Conservation (phyloP, 37 sponge, comb jelly and placozoan species). For the Hexactinellida sp. region DNA sequence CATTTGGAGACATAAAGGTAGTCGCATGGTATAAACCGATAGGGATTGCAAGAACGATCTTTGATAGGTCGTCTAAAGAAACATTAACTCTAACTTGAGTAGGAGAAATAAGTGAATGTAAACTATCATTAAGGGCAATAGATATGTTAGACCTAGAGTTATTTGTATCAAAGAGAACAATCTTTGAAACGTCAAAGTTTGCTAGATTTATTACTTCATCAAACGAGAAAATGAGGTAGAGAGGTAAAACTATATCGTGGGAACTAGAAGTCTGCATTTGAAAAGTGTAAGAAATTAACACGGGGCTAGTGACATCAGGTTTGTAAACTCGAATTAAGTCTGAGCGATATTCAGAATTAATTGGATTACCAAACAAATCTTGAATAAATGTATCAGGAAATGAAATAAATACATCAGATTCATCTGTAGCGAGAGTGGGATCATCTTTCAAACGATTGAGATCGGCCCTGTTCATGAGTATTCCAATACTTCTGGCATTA, state of each 20-base stretch:
- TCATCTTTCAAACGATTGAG: neutral
- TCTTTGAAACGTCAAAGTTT: slow-evolving; percentile 19
- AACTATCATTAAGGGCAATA: slow-evolving; percentile 19
- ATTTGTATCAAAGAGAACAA: slow-evolving; percentile 27
- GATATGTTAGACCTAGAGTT: neutral
- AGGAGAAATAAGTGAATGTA: neutral
- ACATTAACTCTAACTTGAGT: slow-evolving; percentile 30
- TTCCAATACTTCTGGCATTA: neutral
- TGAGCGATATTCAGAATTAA: neutral
- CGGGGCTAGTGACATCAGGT: neutral
- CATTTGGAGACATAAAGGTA: slow-evolving; percentile 33
- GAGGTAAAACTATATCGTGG: slow-evolving; percentile 30
- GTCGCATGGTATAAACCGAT: slow-evolving; percentile 35
- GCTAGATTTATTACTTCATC: slow-evolving; percentile 49
- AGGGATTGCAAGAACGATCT: slow-evolving; percentile 32
- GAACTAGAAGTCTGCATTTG: neutral
- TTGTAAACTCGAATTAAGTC: neutral
- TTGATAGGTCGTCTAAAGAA: neutral
- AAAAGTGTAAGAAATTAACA: neutral
- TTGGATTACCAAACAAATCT: slow-evolving; percentile 25
- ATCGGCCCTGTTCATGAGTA: neutral
- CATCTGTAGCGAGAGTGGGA: slow-evolving; percentile 36
- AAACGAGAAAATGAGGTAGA: slow-evolving; percentile 53
- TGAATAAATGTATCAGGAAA: slow-evolving; percentile 31
- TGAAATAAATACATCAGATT: slow-evolving; percentile 46